phyloP scores from a whole-genome alignment of 2,888 invertebrate genomes.

The Eurytoma californica region DNA sequence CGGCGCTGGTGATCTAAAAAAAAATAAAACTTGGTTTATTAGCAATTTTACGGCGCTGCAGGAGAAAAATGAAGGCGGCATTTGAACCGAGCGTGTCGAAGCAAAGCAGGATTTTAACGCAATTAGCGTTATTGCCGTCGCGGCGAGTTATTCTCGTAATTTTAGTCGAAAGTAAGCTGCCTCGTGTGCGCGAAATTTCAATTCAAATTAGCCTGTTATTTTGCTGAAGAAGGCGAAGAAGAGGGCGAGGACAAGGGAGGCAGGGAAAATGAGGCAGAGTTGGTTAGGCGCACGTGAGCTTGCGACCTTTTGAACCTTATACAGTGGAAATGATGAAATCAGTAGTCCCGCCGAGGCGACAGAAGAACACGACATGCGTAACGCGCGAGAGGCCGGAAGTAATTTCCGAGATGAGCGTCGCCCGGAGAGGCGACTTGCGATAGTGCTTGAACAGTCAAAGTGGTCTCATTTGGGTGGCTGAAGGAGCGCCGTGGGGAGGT shows the following conservation, averaged over 20 bases:
- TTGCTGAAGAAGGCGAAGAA: conserved; percentile 7
- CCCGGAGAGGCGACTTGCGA: conserved; percentile 64
- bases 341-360: conserved; percentile 45
- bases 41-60: no score
- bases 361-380: conserved; percentile 49
- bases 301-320: conserved; percentile 46
- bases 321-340: conserved; percentile 41
- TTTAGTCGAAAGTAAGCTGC: not conserved
- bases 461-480: conserved; percentile 71
- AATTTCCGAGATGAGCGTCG: conserved; percentile 74
- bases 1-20: not conserved
- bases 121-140: no score
- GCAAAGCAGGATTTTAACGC: no score
- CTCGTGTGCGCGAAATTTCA: conserved; percentile 33
- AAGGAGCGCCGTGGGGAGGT: conserved; percentile 60
- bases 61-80: no score
- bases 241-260: not conserved
- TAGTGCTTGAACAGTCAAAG: conserved; percentile 75
- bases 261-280: not conserved
- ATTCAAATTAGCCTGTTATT: conserved; percentile 31
- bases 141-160: conserved; percentile 4
- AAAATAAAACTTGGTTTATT: no score
- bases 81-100: no score
- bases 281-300: conserved; percentile 7
- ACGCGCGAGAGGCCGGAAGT: conserved; percentile 71